Evolutionary conservation across 2,113 vertebrate species (phyloP).

Genomic region (Eclectus roratus): DNA sequence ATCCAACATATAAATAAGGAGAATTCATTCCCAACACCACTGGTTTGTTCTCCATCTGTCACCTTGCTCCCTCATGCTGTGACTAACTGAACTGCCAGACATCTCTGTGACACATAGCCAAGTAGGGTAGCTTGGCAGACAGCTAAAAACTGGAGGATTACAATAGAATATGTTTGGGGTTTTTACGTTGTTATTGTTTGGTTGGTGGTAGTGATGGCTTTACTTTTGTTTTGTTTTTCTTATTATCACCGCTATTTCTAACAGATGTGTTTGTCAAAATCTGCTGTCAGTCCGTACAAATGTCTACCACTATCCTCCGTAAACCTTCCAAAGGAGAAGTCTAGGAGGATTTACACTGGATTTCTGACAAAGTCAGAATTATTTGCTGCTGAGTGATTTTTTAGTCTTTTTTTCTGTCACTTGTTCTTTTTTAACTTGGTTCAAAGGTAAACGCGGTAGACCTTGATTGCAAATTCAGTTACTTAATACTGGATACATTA

Average conservation of each 20-base stretch:
- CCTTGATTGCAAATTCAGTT: constrained; percentile 29
- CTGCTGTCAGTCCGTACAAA: not conserved
- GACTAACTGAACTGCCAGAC: not conserved
- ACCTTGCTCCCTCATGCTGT: not conserved
- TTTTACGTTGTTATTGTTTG: not conserved
- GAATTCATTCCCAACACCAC: not conserved
- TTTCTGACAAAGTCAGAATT: not conserved
- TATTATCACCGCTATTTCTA: not conserved
- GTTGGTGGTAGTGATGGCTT: not conserved
- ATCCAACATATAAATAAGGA: not conserved
- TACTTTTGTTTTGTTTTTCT: not conserved
- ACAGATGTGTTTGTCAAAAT: not conserved
- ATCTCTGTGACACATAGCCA: not conserved
- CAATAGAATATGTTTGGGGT: not conserved
- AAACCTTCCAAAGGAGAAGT: not conserved
- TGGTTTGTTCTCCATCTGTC: not conserved
- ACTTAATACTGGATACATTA: constrained; percentile 1
- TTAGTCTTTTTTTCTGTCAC: not conserved
- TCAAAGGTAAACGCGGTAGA: constrained; percentile 41
- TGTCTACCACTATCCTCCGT: not conserved
- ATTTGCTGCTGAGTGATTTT: not conserved
- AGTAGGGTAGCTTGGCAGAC: not conserved
- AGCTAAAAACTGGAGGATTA: not conserved
- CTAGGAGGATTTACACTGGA: not conserved
- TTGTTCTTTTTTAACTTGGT: not conserved